phyloP scores from a whole-genome alignment of 92 coral and sea anemone genomes.

The Zoanthus solanderi region DNA sequence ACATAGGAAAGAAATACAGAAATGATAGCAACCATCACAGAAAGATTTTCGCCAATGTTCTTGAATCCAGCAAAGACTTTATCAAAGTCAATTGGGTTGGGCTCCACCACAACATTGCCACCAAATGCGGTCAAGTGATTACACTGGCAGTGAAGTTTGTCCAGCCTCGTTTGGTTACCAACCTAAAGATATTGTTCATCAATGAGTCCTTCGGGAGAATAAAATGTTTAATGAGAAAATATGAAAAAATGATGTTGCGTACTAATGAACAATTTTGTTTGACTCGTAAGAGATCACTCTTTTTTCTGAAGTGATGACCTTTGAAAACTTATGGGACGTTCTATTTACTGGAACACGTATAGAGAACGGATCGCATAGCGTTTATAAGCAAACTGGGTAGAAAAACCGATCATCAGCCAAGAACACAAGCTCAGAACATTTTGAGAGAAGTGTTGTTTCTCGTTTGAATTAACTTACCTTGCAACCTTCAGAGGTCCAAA shows the following conservation, averaged over 20 bases:
- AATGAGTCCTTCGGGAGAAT: neutral
- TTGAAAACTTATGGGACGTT: too few relatives aligned
- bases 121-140: slow-evolving; percentile 73
- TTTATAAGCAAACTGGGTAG: neutral
- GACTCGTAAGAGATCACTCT: neutral
- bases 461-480: slow-evolving; percentile 35
- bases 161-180: slow-evolving; percentile 58
- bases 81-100: slow-evolving; percentile 76
- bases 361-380: too few relatives aligned
- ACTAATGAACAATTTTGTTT: neutral
- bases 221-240: too few relatives aligned
- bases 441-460: too few relatives aligned
- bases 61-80: slow-evolving; percentile 72
- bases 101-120: slow-evolving; percentile 64
- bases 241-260: too few relatives aligned
- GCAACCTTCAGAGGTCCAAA: slow-evolving; percentile 66
- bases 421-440: too few relatives aligned
- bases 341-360: too few relatives aligned
- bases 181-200: slow-evolving; percentile 23
- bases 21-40: slow-evolving; percentile 63
- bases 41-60: slow-evolving; percentile 63
- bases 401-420: neutral
- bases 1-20: slow-evolving; percentile 58
- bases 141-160: slow-evolving; percentile 63
- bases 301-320: too few relatives aligned